These are phyloP conservation scores for Cisticola juncidis DNA, from an alignment of 2,113 vertebrate species.

Conservation along the genomic window DNA sequence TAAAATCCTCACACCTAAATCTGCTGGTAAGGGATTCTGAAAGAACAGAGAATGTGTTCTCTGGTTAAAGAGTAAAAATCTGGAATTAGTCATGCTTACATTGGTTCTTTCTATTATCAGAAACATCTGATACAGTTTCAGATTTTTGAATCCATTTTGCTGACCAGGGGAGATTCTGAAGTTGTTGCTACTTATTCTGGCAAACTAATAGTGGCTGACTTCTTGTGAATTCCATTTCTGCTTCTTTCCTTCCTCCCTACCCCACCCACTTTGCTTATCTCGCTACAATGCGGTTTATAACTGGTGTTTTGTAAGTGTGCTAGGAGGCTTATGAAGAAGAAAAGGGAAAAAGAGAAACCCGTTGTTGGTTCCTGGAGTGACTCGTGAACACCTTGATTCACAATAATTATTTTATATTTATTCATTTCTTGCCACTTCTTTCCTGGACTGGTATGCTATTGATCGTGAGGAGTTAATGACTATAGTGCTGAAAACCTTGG, in stretches of 20 bases:
- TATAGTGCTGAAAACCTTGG: neutral
- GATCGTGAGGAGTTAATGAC: rapidly evolving
- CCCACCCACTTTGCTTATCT: neutral
- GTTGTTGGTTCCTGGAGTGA: neutral
- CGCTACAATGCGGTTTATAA: neutral
- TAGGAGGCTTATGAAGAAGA: neutral
- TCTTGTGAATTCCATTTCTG: neutral
- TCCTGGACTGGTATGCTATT: neutral
- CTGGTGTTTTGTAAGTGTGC: neutral
- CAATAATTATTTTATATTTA: neutral
- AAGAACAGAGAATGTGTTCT: neutral
- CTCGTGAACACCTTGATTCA: neutral
- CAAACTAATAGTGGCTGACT: neutral
- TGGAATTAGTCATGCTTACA: neutral
- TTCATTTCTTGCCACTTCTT: neutral
- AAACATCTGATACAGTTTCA: neutral
- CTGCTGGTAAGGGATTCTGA: neutral
- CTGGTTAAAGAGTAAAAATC: neutral
- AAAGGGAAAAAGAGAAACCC: neutral
- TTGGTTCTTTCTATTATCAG: neutral
- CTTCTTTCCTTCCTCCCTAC: neutral
- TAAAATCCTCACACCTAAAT: neutral
- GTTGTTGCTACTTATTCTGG: neutral
- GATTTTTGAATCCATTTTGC: neutral
- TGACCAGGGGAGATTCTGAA: neutral